phyloP scores from a whole-genome alignment of 2,113 vertebrate species.

The Tetraodon nigroviridis region DNA sequence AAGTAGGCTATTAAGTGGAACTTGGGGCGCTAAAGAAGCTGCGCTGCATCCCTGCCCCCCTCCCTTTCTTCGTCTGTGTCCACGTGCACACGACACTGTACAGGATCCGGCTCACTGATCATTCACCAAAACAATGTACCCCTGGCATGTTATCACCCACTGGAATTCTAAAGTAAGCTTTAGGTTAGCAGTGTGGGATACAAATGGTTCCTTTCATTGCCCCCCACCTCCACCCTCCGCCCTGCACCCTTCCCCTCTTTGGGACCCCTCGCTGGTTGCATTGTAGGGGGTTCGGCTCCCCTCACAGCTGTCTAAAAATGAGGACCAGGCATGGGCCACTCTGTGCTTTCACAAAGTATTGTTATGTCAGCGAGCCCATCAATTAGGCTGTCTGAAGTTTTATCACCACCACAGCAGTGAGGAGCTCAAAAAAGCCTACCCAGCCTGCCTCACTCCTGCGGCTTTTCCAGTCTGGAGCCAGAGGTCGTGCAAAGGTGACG shows the following conservation, averaged over 20 bases:
- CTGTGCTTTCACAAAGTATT: constrained; percentile 94
- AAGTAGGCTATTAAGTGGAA: constrained; percentile 71
- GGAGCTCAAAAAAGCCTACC: constrained; percentile 87
- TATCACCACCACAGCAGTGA: constrained; percentile 92
- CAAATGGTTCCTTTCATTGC: constrained; percentile 72
- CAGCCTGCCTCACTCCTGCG: constrained; percentile 81
- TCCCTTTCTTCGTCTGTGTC: background rate
- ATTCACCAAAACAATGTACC: constrained; percentile 45
- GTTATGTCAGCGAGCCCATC: constrained; percentile 99
- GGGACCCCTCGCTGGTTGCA: constrained; percentile 65
- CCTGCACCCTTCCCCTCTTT: constrained; percentile 40
- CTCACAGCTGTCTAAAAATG: constrained; percentile 97
- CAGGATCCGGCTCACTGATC: constrained; percentile 16
- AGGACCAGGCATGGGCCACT: constrained; percentile 89
- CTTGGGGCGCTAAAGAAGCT: constrained; percentile 52
- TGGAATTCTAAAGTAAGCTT: constrained; percentile 66
- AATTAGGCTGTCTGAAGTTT: constrained; percentile 99
- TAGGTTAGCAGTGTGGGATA: constrained; percentile 72
- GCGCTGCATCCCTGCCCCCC: constrained; percentile 24
- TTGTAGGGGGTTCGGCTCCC: constrained; percentile 78
- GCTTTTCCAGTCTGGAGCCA: constrained; percentile 83
- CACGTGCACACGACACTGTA: background rate
- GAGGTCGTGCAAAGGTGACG: constrained; percentile 90
- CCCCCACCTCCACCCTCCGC: constrained; percentile 29
- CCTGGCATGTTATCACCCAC: constrained; percentile 50